phyloP scores from a whole-genome alignment of 1,140 invertebrate genomes.

The Schlechtendalia chinensis region DNA sequence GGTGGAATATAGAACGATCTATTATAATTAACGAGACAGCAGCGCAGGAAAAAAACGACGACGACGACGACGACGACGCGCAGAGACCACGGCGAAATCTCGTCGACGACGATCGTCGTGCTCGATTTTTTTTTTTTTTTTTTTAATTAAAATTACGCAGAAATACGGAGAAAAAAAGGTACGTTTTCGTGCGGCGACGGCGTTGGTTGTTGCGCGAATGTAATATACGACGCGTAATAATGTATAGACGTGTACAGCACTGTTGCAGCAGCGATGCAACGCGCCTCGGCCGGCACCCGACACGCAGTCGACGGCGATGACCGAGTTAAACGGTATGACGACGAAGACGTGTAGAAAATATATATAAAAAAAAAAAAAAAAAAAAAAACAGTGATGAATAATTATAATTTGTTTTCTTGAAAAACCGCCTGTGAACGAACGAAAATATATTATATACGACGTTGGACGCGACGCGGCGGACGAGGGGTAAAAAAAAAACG shows the following conservation, averaged over 20 bases:
- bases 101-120: slow-evolving; percentile 22
- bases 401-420: slow-evolving; percentile 34
- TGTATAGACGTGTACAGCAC: no score
- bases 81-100: background rate
- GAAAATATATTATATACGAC: slow-evolving; percentile 19
- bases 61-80: background rate
- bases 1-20: no score
- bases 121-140: slow-evolving; percentile 19
- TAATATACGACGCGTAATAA: no score
- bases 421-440: slow-evolving; percentile 25
- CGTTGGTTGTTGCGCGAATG: no score
- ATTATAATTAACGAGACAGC: slow-evolving; percentile 4
- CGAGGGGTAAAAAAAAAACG: slow-evolving; percentile 11
- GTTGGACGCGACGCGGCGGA: background rate
- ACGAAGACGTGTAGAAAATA: slow-evolving; percentile 5
- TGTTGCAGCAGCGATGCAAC: no score
- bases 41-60: background rate
- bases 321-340: slow-evolving; percentile 13
- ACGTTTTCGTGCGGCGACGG: background rate
- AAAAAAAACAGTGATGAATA: slow-evolving; percentile 32
- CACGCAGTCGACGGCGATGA: slow-evolving; percentile 20
- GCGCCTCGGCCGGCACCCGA: background rate
- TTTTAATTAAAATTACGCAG: slow-evolving; percentile 38
- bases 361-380: no score
- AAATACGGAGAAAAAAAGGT: background rate